Evolutionary conservation across 2,888 invertebrate genomes (phyloP).

Genomic region (Cheilosia variabilis): DNA sequence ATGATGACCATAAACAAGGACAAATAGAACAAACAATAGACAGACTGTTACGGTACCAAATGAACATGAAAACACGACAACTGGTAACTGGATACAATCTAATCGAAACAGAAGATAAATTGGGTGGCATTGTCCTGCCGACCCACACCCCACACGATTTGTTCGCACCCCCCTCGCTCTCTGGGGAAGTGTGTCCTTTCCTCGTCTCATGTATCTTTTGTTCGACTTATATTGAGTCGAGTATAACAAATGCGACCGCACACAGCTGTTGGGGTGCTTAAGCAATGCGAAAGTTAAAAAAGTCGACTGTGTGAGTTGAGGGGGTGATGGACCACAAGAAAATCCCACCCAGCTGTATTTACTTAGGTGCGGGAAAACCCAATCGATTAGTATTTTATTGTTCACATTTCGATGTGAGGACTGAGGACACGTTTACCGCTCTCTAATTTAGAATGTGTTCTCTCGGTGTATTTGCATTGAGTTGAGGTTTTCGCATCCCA

Average conservation of each 20-base stretch:
- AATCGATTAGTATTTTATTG: slow-evolving; percentile 46
- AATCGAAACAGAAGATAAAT: slow-evolving; percentile 73
- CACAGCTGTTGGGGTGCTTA: slow-evolving; percentile 48
- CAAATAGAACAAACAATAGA: not conserved
- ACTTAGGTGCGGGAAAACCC: not conserved
- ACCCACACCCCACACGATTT: not conserved
- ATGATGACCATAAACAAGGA: slow-evolving; percentile 64
- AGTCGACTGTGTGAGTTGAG: not conserved
- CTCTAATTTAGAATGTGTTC: slow-evolving; percentile 36
- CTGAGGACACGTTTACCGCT: slow-evolving; percentile 41
- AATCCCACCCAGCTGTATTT: not conserved
- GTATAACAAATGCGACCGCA: slow-evolving; percentile 60
- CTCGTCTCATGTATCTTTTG: slow-evolving; percentile 19
- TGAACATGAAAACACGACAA: slow-evolving; percentile 66
- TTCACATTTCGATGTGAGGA: slow-evolving; percentile 33
- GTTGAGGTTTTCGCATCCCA: not conserved
- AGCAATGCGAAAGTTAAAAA: slow-evolving; percentile 1
- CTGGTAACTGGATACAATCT: slow-evolving; percentile 68
- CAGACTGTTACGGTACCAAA: slow-evolving; percentile 29
- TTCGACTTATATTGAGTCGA: slow-evolving; percentile 55
- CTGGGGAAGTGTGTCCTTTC: not conserved
- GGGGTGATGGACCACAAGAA: not conserved
- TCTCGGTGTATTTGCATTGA: slow-evolving; percentile 34
- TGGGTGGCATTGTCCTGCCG: slow-evolving; percentile 54
- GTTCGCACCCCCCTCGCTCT: not conserved